Evolutionary conservation across 2,797 vertebrate species (phyloP).

Genomic region (Rhodeus uyekii): DNA sequence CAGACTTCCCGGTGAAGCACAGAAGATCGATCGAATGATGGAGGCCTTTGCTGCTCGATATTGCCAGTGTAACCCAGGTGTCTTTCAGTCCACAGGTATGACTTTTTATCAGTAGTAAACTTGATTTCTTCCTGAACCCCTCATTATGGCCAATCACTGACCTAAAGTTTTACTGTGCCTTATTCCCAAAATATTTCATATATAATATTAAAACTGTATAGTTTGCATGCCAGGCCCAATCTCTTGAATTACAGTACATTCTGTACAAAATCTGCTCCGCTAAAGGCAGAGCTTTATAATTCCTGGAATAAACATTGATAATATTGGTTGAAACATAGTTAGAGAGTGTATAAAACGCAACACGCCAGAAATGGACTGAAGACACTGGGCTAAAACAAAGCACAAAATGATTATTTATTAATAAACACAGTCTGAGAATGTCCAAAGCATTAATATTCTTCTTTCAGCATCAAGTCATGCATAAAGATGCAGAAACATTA

Average conservation of each 20-base stretch:
- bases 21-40: constrained; percentile 99
- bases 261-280: constrained; percentile 7
- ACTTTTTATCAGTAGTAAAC: not conserved
- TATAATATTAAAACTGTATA: not conserved
- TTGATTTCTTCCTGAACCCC: not conserved
- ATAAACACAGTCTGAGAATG: constrained; percentile 57
- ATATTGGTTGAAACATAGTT: constrained; percentile 30
- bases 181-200: not conserved
- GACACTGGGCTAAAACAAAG: constrained; percentile 20
- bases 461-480: constrained; percentile 33
- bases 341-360: constrained; percentile 25
- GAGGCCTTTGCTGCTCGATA: constrained; percentile 95
- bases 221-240: not conserved
- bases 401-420: constrained; percentile 70
- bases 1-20: constrained; percentile 94
- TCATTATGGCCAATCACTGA: not conserved
- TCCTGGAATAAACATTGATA: constrained; percentile 23
- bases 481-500: constrained; percentile 15
- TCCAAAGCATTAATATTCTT: constrained; percentile 35
- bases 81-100: constrained; percentile 97
- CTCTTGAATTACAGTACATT: constrained; percentile 4
- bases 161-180: not conserved
- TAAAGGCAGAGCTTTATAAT: constrained; percentile 8
- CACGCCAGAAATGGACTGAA: not conserved
- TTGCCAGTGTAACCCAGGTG: constrained; percentile 95